A percentile compares a stretch with the other conserved stretches of the same genome.
These are phyloP conservation scores for Trididemnum clinides DNA, from an alignment of 23 tunicate genomes.

Conservation along the genomic window DNA sequence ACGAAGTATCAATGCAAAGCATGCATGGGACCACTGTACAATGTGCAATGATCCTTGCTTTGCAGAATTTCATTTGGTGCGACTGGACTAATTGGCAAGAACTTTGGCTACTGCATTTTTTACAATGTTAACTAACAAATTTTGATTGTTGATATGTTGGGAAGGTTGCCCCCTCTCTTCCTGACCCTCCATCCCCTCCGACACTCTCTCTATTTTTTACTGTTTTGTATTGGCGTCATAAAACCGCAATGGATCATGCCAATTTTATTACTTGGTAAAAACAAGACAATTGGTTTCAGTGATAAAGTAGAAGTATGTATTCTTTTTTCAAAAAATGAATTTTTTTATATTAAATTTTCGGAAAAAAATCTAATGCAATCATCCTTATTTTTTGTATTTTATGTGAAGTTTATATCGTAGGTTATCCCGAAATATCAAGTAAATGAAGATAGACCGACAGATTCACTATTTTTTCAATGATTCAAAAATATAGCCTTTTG, in stretches of 20 bases:
- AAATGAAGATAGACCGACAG: no score
- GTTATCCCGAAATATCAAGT: no score
- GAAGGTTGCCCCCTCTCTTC: conserved; percentile 14
- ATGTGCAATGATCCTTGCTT: conserved; percentile 28
- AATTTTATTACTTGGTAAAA: neutral
- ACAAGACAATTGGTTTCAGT: neutral
- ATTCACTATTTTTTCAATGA: no score
- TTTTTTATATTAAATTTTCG: no score
- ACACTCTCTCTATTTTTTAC: conserved; percentile 1
- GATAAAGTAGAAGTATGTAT: neutral
- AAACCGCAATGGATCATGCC: conserved; percentile 3
- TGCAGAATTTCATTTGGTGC: conserved; percentile 26
- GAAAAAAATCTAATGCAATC: no score
- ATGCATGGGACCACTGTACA: conserved; percentile 27
- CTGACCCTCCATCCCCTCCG: neutral
- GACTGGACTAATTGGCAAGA: conserved; percentile 24
- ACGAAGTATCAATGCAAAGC: conserved; percentile 33
- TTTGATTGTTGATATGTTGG: conserved; percentile 18
- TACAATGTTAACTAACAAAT: neutral
- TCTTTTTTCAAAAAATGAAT: neutral
- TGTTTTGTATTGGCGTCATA: conserved; percentile 11
- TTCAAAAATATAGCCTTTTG: no score
- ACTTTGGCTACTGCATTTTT: conserved; percentile 20
- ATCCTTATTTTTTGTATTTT: no score
- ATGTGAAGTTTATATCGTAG: no score